Conservation (phyloP, 2,113 vertebrate genomes). For the Sorex araneus region DNA sequence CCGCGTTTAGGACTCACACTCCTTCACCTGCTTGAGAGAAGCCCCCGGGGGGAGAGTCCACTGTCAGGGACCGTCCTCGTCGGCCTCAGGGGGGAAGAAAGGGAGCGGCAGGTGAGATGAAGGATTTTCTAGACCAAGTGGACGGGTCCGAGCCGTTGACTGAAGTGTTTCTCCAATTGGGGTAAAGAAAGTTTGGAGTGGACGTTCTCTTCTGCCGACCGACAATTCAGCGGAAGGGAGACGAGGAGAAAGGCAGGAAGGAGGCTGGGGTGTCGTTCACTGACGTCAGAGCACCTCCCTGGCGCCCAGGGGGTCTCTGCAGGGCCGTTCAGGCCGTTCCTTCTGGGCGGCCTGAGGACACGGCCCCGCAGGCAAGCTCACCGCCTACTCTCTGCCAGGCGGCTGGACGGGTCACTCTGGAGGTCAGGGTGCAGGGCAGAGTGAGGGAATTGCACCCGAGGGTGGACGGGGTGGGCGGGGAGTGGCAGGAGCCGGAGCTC, state of each 20-base stretch:
- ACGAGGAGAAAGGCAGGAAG: conserved; percentile 14
- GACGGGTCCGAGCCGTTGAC: background rate
- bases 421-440: no score
- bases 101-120: background rate
- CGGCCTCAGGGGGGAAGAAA: background rate
- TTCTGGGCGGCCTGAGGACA: background rate
- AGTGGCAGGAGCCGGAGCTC: no score
- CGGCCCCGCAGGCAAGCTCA: background rate
- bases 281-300: background rate
- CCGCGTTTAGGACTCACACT: background rate
- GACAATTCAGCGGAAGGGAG: conserved; percentile 23
- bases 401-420: no score
- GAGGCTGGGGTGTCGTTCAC: conserved; percentile 60
- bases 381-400: background rate
- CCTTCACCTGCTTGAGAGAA: conserved; percentile 4
- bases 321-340: conserved; percentile 24
- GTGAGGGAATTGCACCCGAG: no score
- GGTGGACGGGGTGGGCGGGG: background rate
- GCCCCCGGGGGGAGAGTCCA: background rate
- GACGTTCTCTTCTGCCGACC: conserved; percentile 47
- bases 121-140: background rate
- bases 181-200: background rate
- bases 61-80: background rate
- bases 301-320: no score
- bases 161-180: background rate